Evolutionary conservation across 2,113 vertebrate species (phyloP).

Genomic region (Onychostruthus taczanowskii): DNA sequence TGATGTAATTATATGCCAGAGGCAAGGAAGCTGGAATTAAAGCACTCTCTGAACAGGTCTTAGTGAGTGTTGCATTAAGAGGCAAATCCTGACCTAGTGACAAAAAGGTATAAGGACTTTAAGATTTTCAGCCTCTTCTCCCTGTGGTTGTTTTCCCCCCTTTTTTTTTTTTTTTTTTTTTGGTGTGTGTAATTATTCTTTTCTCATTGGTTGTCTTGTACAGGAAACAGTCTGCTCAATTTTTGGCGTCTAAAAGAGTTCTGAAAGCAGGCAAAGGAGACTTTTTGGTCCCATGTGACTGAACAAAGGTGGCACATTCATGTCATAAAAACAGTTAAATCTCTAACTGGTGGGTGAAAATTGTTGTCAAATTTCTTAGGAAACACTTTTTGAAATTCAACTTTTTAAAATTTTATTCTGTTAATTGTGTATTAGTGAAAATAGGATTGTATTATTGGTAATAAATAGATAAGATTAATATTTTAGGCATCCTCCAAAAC

Average conservation of each 20-base stretch:
- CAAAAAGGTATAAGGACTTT: background rate
- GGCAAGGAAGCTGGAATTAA: background rate
- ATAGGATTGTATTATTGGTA: background rate
- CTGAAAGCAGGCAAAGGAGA: background rate
- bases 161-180: background rate
- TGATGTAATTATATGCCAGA: background rate
- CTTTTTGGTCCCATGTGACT: background rate
- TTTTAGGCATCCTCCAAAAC: background rate
- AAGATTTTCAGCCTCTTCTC: background rate
- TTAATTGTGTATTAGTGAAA: background rate
- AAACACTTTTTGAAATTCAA: background rate
- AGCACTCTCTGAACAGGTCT: background rate
- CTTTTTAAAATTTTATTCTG: background rate
- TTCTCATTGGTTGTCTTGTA: background rate
- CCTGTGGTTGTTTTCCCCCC: too few species aligned
- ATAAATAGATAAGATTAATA: background rate
- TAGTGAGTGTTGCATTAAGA: background rate
- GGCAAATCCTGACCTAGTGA: background rate
- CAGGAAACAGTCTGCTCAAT: background rate
- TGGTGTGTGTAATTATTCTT: background rate
- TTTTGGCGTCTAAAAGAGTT: background rate
- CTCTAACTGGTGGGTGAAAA: background rate
- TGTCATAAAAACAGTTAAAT: background rate
- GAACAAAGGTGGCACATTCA: background rate
- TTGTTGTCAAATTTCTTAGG: background rate